These are phyloP conservation scores for Plebejus melissa DNA, from an alignment of 2,888 invertebrate genomes.

Conservation along the genomic window DNA sequence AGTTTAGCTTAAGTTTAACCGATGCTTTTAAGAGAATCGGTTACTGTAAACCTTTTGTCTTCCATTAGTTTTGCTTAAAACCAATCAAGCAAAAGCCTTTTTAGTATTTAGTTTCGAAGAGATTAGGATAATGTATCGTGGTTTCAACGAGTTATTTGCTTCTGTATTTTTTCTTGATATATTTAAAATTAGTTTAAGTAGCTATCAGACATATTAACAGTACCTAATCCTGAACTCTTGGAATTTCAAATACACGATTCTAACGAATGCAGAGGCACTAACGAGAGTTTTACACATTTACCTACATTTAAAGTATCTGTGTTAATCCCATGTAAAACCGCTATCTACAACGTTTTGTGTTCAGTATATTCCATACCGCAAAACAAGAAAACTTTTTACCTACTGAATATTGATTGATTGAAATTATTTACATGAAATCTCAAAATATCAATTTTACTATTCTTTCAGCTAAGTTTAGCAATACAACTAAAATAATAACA, in stretches of 20 bases:
- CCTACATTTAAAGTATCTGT: too few species aligned
- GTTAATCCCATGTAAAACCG: too few species aligned
- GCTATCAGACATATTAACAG: not conserved
- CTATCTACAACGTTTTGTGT: too few species aligned
- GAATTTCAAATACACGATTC: not conserved
- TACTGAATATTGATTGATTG: too few species aligned
- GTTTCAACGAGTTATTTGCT: not conserved
- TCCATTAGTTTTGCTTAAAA: conserved; percentile 14
- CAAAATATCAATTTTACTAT: too few species aligned
- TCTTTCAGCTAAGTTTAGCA: too few species aligned
- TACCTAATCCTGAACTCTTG: not conserved
- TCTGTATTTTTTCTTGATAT: not conserved
- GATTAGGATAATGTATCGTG: not conserved
- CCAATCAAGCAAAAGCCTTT: conserved; percentile 1
- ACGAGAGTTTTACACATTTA: not conserved
- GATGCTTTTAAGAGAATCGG: conserved; percentile 11
- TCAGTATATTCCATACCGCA: too few species aligned
- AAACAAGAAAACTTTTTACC: too few species aligned
- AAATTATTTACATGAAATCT: too few species aligned
- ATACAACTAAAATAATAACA: not conserved
- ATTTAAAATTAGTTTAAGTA: not conserved
- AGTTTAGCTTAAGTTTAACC: conserved; percentile 13
- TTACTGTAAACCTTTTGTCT: conserved; percentile 10
- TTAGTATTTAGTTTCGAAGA: not conserved
- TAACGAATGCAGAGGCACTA: not conserved